Evolutionary conservation across 2,113 vertebrate genomes (phyloP).

Genomic region (Mustelus asterias): DNA sequence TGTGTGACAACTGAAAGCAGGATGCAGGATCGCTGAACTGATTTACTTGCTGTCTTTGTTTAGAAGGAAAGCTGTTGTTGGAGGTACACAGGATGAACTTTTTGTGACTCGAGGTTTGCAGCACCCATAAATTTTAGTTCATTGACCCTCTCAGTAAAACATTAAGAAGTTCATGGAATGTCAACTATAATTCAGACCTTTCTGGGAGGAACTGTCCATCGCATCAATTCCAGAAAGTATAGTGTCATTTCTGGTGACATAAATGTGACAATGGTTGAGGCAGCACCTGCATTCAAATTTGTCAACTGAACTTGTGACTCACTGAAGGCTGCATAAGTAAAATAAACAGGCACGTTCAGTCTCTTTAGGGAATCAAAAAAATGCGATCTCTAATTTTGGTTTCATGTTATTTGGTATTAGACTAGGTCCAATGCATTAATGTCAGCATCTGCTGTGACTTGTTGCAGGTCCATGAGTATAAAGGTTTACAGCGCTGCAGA

Average conservation of each 20-base stretch:
- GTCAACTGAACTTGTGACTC: background rate
- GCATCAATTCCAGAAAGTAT: background rate
- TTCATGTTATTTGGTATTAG: background rate
- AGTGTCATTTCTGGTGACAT: background rate
- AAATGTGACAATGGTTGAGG: background rate
- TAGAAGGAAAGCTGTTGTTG: background rate
- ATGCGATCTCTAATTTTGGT: background rate
- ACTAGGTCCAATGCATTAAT: background rate
- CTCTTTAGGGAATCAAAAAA: background rate
- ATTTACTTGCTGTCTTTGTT: constrained; percentile 11
- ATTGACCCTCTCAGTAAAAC: background rate
- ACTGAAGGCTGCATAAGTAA: background rate
- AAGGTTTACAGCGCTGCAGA: background rate
- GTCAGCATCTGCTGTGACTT: background rate
- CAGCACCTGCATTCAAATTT: background rate
- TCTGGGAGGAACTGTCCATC: background rate
- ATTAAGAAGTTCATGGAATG: background rate
- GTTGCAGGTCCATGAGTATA: background rate
- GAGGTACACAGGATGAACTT: background rate
- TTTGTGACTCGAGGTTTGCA: background rate
- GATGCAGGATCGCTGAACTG: background rate
- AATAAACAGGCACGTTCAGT: background rate
- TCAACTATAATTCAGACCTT: background rate
- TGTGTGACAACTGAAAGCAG: background rate
- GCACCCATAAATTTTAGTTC: constrained; percentile 1